Percentiles rank a stretch among this genome's conserved stretches.
Evolutionary conservation across 2,113 vertebrate species (phyloP).

Genomic region (Pterocles orientalis): DNA sequence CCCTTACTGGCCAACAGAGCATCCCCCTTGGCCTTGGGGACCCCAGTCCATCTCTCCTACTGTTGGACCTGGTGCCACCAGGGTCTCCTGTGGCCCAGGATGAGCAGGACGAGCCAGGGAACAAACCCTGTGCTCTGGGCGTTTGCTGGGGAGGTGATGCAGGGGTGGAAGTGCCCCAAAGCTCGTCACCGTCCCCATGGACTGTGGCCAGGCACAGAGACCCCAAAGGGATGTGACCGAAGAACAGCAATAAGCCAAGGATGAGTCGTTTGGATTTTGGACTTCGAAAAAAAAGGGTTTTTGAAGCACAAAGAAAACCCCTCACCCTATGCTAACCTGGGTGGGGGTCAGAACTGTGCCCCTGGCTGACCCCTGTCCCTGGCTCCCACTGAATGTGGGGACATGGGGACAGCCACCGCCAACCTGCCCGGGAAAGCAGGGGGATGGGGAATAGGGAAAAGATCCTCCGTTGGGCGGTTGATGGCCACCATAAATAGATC

Average conservation of each 20-base stretch:
- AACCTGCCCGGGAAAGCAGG: slow-evolving; percentile 19
- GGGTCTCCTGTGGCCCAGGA: neutral
- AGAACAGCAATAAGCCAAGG: neutral
- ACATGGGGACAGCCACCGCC: neutral
- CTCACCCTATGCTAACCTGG: rapidly evolving
- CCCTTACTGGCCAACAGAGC: neutral
- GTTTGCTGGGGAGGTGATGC: neutral
- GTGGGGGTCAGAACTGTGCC: neutral
- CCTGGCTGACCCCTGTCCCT: rapidly evolving
- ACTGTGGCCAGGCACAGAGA: neutral
- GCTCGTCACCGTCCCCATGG: rapidly evolving
- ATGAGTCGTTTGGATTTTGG: rapidly evolving
- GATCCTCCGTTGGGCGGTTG: slow-evolving; percentile 77
- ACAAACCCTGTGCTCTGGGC: neutral
- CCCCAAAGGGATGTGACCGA: rapidly evolving
- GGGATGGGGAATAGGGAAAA: slow-evolving; percentile 77
- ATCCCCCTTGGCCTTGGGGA: rapidly evolving
- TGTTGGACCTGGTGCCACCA: neutral
- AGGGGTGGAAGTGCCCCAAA: neutral
- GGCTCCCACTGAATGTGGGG: neutral
- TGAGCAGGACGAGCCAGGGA: neutral
- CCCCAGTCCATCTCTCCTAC: neutral
- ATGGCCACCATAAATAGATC: slow-evolving; percentile 85
- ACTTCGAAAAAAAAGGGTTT: neutral
- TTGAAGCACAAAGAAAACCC: neutral